Conservation (phyloP, 1,140 invertebrate species). For the Bombus soroeensis region DNA sequence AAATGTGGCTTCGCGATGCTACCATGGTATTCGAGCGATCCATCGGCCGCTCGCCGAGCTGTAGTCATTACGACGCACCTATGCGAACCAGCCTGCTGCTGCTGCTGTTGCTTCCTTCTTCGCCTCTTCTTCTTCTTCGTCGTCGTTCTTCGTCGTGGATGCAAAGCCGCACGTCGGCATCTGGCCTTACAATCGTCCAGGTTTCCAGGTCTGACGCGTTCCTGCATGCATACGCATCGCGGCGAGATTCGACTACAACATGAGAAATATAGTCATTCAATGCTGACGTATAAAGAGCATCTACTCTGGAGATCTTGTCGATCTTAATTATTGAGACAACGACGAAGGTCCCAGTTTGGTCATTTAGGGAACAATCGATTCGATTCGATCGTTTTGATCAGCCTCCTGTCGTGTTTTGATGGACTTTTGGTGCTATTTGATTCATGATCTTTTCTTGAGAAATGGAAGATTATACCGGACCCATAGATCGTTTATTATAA, state of each 20-base stretch:
- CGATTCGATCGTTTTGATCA: neutral
- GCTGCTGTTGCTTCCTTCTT: neutral
- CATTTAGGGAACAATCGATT: neutral
- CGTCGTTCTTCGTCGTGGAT: neutral
- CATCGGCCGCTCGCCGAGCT: constrained; percentile 57
- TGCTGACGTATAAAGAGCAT: neutral
- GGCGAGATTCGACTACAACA: neutral
- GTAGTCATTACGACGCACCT: constrained; percentile 66
- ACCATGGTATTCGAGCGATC: constrained; percentile 72
- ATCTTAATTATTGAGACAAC: neutral
- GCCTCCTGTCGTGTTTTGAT: too few relatives aligned
- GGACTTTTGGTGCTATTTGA: neutral
- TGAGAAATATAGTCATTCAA: constrained; percentile 45
- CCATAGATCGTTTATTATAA: neutral
- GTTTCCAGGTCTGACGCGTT: constrained; percentile 43
- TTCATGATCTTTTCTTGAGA: too few relatives aligned
- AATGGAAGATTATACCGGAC: too few relatives aligned
- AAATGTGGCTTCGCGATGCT: constrained; percentile 76
- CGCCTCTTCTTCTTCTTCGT: neutral
- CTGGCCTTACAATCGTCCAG: constrained; percentile 40
- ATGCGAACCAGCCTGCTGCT: constrained; percentile 33
- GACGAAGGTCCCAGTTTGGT: neutral
- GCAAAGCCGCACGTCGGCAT: constrained; percentile 32
- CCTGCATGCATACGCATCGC: neutral
- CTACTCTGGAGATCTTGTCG: neutral